A percentile compares a stretch with the other conserved stretches of the same genome.
Evolutionary conservation across 1,140 invertebrate genomes (phyloP).

Genomic region (Sesamia nonagrioides): DNA sequence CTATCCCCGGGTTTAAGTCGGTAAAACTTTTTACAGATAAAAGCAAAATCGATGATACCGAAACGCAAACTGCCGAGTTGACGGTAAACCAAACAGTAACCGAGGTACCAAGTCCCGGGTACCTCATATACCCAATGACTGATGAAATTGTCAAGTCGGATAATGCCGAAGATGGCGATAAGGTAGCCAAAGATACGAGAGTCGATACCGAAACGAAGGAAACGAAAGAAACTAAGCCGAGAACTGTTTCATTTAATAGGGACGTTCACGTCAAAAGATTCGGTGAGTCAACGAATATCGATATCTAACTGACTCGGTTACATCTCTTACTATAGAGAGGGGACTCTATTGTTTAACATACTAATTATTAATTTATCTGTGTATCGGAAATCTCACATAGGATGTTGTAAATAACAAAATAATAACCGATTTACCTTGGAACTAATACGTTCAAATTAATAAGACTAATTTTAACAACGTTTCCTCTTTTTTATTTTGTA

Average conservation of each 20-base stretch:
- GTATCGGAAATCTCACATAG: conserved; percentile 9
- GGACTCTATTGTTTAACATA: conserved; percentile 30
- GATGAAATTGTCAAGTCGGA: conserved; percentile 81
- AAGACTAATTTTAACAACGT: conserved; percentile 45
- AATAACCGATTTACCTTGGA: conserved; percentile 45
- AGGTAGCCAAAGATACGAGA: conserved; percentile 68
- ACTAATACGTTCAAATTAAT: conserved; percentile 46
- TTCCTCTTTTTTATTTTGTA: conserved; percentile 37
- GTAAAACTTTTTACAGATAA: conserved; percentile 75
- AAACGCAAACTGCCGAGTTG: conserved; percentile 71
- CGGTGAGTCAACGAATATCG: conserved; percentile 88
- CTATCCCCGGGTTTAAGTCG: conserved; percentile 27
- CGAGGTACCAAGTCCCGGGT: conserved; percentile 76
- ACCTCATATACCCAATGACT: conserved; percentile 78
- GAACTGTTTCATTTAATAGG: conserved; percentile 94
- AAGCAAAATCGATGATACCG: conserved; percentile 71
- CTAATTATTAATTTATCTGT: conserved; percentile 37
- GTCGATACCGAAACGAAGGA: conserved; percentile 78
- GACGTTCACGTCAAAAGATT: conserved; percentile 96
- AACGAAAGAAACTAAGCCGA: conserved; percentile 78
- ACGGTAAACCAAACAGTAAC: conserved; percentile 65
- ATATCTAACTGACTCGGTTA: conserved; percentile 24
- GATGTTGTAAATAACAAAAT: conserved; percentile 38
- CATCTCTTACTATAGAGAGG: conserved; percentile 17
- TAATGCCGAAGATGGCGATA: conserved; percentile 75